Evolutionary conservation across 1,140 invertebrate species (phyloP).

Genomic region (Scaptomyza hsui): DNA sequence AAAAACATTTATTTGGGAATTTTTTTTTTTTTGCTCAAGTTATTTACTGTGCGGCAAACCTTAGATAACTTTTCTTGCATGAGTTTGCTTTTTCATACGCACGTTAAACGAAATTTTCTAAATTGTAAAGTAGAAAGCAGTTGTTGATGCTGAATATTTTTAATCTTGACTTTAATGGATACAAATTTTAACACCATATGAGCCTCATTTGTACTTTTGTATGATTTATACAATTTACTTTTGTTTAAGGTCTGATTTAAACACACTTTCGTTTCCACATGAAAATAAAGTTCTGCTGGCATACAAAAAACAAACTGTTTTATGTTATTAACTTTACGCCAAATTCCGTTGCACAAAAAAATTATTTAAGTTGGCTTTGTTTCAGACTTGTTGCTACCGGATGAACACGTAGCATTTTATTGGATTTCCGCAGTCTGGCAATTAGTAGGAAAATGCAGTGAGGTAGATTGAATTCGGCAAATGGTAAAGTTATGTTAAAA

Average conservation of each 20-base stretch:
- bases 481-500: background rate
- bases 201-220: too few relatives aligned
- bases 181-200: background rate
- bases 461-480: constrained; percentile 5
- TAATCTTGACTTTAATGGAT: background rate
- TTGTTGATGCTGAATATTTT: background rate
- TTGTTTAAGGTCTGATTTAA: too few relatives aligned
- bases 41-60: background rate
- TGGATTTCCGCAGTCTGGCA: constrained; percentile 18
- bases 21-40: background rate
- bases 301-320: constrained; percentile 59
- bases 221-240: too few relatives aligned
- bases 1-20: too few relatives aligned
- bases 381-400: constrained; percentile 19
- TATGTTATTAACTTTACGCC: constrained; percentile 40
- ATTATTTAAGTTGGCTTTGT: constrained; percentile 19
- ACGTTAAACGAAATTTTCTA: background rate
- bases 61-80: background rate
- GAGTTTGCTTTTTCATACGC: background rate
- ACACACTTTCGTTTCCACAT: background rate
- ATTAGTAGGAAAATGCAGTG: constrained; percentile 1
- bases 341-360: constrained; percentile 10
- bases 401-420: constrained; percentile 22
- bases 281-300: constrained; percentile 51
- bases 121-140: background rate